These are phyloP conservation scores for Equus quagga DNA, from an alignment of 2,113 vertebrate species.

Conservation along the genomic window DNA sequence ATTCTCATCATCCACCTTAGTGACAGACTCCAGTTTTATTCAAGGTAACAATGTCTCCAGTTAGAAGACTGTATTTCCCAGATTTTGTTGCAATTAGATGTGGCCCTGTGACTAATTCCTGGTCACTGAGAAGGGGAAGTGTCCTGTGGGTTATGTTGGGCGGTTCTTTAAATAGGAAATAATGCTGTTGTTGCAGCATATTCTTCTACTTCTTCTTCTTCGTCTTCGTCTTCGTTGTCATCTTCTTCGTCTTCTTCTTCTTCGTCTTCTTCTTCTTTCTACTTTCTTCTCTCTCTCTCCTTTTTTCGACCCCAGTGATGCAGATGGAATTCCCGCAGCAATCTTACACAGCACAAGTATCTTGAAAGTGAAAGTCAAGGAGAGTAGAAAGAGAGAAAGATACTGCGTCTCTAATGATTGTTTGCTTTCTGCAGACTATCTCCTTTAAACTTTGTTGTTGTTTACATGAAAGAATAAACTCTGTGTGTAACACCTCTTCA, in stretches of 20 bases:
- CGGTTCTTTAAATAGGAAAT: neutral
- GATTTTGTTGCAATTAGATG: neutral
- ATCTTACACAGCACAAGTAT: neutral
- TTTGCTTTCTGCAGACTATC: neutral
- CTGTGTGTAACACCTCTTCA: neutral
- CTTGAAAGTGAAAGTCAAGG: neutral
- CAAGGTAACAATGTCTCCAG: neutral
- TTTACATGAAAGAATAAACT: neutral
- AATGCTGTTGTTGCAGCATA: neutral
- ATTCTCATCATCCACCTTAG: neutral
- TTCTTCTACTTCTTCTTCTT: neutral
- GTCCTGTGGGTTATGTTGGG: neutral
- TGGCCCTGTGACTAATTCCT: neutral
- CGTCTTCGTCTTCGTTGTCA: too few species aligned
- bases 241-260: accelerated
- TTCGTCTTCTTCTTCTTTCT: accelerated
- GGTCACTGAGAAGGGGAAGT: neutral
- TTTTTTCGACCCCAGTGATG: neutral
- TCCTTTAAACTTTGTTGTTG: neutral
- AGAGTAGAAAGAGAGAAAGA: neutral
- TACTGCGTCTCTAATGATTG: neutral
- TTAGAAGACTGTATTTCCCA: neutral
- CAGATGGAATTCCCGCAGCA: neutral
- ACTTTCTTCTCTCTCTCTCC: accelerated
- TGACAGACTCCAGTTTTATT: neutral